Evolutionary conservation across 2,113 vertebrate species (phyloP), one percentile per base, ranked within the genome.

Genomic region (Panthera tigris): DNA sequence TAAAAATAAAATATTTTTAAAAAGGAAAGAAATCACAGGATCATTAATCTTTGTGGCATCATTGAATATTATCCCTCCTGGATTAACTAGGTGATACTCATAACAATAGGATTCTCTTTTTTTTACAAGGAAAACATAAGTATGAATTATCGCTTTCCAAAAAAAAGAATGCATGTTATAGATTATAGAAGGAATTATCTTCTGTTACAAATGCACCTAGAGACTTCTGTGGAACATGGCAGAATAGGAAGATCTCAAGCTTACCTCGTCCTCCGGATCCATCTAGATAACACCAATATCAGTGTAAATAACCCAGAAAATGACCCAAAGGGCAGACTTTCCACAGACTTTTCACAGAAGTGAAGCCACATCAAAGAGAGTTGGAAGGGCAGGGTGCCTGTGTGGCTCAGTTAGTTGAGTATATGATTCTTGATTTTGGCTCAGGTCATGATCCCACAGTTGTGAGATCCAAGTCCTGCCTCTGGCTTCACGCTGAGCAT

Each of bases 21-120:
- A 57, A 57, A 57, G 21, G 5, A 57, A 57, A 57, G 95, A 97
- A 95, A 94, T 96, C 61, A 95, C 36, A 95, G 66, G 36, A 88
- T 39, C 69, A 69, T 94, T 96, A 92, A 97, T 97, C 83, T 97
- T 92, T 81, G 52, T 55, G 12, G 19, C 92, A 36, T 91, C 95
- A 92, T 48, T 91, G 95, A 95, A 88, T 79, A 88, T 79, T 73
- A 23, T 88, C 57, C 55, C 68, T 78, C 66, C 87, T 31, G 85
- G 66, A 85, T 71, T 93, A 66, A 73, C 69, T 85, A 96, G 96
- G 45, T 97, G 50, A 94, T 81, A 27, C 39, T 78, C 33, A 76
- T 16, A 66, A 85, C 8, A 95, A 76, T 36, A 92, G 14, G 14
- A 8, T 61, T 52, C 13, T 95, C 29, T 4, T 27, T 25, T 48